Conservation (phyloP, 2,797 vertebrate species). For the Sebastes paucispinis region DNA sequence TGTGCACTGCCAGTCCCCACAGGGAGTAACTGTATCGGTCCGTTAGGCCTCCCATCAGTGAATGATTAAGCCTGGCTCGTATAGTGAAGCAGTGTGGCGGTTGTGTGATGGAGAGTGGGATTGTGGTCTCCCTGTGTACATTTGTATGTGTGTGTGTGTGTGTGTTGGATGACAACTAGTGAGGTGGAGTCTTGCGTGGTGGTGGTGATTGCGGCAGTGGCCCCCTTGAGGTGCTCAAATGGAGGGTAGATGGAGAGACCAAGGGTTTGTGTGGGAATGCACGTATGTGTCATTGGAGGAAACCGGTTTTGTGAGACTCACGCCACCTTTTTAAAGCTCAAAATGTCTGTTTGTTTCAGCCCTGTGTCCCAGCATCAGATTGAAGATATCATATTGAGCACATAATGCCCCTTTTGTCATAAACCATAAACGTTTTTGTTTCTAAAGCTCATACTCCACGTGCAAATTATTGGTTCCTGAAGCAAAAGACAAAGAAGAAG, state of each 20-base stretch:
- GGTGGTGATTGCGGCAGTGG: slow-evolving; percentile 48
- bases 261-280: slow-evolving; percentile 35
- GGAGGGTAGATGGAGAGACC: slow-evolving; percentile 49
- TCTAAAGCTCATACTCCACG: not conserved
- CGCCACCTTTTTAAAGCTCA: slow-evolving; percentile 33
- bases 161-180: slow-evolving; percentile 36
- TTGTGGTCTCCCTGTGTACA: slow-evolving; percentile 34
- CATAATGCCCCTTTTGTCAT: slow-evolving; percentile 3
- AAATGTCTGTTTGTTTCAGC: slow-evolving; percentile 50
- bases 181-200: slow-evolving; percentile 25
- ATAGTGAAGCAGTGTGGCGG: slow-evolving; percentile 47
- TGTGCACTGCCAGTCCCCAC: slow-evolving; percentile 62
- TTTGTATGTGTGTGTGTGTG: not conserved
- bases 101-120: slow-evolving; percentile 47
- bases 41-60: slow-evolving; percentile 70
- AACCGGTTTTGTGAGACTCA: slow-evolving; percentile 58
- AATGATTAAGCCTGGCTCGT: slow-evolving; percentile 74
- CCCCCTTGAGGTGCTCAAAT: slow-evolving; percentile 50
- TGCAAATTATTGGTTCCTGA: not conserved
- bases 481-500: not conserved
- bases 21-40: slow-evolving; percentile 71
- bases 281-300: slow-evolving; percentile 50
- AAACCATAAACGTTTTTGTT: not conserved
- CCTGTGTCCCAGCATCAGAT: not conserved
- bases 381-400: not conserved